phyloP scores from a whole-genome alignment of 2,888 invertebrate genomes.

The Sinhomidia bicolor region DNA sequence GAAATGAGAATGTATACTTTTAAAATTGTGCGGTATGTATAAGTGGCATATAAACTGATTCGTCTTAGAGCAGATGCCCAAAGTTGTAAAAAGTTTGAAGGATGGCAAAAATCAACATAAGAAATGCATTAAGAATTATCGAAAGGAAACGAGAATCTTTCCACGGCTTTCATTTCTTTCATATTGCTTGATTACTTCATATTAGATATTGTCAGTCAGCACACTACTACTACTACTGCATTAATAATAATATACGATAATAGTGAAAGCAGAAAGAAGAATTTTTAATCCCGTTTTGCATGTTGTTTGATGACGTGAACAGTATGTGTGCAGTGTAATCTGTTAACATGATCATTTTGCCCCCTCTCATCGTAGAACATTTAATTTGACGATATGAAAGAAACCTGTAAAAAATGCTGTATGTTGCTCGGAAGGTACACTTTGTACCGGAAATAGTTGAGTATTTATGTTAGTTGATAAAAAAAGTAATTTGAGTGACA shows the following conservation, averaged over 20 bases:
- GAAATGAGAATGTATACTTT: background rate
- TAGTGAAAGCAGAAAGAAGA: background rate
- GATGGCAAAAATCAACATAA: slow-evolving; percentile 23
- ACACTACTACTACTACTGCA: background rate
- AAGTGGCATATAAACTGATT: too few species aligned
- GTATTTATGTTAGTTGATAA: slow-evolving; percentile 23
- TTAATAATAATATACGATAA: background rate
- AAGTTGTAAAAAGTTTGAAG: slow-evolving; percentile 44
- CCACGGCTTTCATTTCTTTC: background rate
- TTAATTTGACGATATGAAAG: slow-evolving; percentile 14
- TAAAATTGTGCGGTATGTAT: background rate
- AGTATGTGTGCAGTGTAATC: background rate
- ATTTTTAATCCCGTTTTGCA: background rate
- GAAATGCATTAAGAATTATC: slow-evolving; percentile 45
- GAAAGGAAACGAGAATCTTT: slow-evolving; percentile 6
- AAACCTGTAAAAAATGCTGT: background rate
- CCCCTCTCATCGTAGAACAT: slow-evolving; percentile 23
- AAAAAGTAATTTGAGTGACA: slow-evolving; percentile 42
- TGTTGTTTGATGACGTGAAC: background rate
- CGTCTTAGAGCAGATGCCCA: slow-evolving; percentile 7
- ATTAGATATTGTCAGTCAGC: background rate
- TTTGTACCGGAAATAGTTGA: background rate
- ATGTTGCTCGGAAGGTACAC: background rate
- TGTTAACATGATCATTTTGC: slow-evolving; percentile 17
- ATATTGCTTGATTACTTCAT: background rate